Conservation (phyloP, 2,113 vertebrate species). For the Odontophorus gujanensis region DNA sequence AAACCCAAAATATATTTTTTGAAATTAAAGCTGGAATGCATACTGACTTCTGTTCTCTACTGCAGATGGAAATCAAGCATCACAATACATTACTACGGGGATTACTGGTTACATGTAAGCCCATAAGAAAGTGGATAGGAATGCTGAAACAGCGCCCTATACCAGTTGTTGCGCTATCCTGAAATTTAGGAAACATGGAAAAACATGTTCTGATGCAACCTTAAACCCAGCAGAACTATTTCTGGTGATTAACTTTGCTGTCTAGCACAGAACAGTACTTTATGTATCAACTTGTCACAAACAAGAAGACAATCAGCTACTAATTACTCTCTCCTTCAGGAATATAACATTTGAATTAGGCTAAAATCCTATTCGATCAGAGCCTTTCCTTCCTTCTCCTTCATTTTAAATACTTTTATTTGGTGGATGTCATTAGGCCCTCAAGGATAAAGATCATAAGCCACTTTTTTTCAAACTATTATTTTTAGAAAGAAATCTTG, state of each 20-base stretch:
- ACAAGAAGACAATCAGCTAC: not conserved
- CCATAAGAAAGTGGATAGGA: not conserved
- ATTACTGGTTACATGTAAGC: not conserved
- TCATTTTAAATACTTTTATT: not conserved
- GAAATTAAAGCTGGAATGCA: not conserved
- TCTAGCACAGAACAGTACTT: not conserved
- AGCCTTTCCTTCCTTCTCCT: not conserved
- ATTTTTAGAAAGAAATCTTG: not conserved
- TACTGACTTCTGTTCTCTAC: not conserved
- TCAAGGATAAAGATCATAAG: not conserved
- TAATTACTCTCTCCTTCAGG: not conserved
- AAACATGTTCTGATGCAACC: not conserved
- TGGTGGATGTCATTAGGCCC: not conserved
- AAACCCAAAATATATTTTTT: not conserved
- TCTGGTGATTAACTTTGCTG: not conserved
- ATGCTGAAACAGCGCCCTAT: not conserved
- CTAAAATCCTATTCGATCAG: not conserved
- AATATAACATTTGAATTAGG: not conserved
- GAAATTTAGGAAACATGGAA: too few species aligned
- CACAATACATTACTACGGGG: not conserved
- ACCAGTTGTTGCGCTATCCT: not conserved
- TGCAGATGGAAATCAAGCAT: not conserved
- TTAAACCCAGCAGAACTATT: not conserved
- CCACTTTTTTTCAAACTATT: fast-evolving
- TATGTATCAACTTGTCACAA: not conserved